A percentile compares a stretch with the other conserved stretches of the same genome.
Conservation (phyloP, 2,113 vertebrate species). For the Seriola rivoliana region DNA sequence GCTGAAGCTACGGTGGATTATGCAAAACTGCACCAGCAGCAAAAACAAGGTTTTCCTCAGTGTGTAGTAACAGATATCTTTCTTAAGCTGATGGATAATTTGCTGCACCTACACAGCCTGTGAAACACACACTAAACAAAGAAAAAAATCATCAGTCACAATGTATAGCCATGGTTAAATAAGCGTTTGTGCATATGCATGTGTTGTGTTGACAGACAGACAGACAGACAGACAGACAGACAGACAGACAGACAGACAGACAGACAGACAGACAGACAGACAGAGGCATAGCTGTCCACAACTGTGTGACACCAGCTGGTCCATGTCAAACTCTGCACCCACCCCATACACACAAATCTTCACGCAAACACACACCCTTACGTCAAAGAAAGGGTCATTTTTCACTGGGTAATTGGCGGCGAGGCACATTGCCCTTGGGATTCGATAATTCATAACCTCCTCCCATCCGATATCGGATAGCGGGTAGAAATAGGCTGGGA, state of each 20-base stretch:
- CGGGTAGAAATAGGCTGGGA: slow-evolving; percentile 81
- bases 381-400: slow-evolving; percentile 76
- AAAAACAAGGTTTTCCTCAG: slow-evolving; percentile 1
- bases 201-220: neutral
- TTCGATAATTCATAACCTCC: slow-evolving; percentile 88
- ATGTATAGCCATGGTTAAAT: slow-evolving; percentile 15
- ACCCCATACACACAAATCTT: slow-evolving; percentile 45
- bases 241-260: slow-evolving; percentile 31
- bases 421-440: slow-evolving; percentile 83
- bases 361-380: slow-evolving; percentile 39
- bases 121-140: slow-evolving; percentile 19
- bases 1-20: neutral
- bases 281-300: slow-evolving; percentile 42
- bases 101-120: slow-evolving; percentile 29
- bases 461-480: slow-evolving; percentile 84
- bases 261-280: slow-evolving; percentile 40
- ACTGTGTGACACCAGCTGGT: slow-evolving; percentile 69
- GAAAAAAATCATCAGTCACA: slow-evolving; percentile 42
- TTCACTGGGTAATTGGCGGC: slow-evolving; percentile 84
- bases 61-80: slow-evolving; percentile 10
- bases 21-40: slow-evolving; percentile 17
- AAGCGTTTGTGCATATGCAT: neutral
- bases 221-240: slow-evolving; percentile 29
- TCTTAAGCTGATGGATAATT: slow-evolving; percentile 38
- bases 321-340: slow-evolving; percentile 62